Evolutionary conservation across 2,888 invertebrate genomes (phyloP).

Genomic region (Drosophila nr. medialis): DNA sequence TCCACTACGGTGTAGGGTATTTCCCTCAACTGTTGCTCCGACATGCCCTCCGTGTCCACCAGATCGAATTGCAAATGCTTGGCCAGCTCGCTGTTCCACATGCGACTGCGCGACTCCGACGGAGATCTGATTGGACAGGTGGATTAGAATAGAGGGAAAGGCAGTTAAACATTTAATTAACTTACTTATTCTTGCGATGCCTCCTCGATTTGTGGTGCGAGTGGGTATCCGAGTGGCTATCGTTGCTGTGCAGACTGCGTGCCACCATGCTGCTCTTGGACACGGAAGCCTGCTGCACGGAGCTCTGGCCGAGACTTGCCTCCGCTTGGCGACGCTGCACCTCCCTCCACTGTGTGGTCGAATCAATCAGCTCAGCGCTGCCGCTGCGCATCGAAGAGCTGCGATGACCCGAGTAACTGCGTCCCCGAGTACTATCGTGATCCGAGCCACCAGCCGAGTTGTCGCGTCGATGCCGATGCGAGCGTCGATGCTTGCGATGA

Average conservation of each 20-base stretch:
- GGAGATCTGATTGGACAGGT: constrained; percentile 86
- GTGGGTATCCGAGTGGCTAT: constrained; percentile 87
- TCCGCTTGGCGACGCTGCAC: constrained; percentile 91
- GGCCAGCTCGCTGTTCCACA: constrained; percentile 91
- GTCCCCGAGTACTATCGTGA: constrained; percentile 87
- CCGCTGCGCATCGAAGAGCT: constrained; percentile 84
- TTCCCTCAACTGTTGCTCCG: constrained; percentile 93
- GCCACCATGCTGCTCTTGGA: constrained; percentile 86
- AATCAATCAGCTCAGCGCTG: constrained; percentile 91
- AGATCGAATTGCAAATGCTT: constrained; percentile 95
- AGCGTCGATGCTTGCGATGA: constrained; percentile 90
- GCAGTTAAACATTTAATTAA: background rate
- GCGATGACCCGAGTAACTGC: constrained; percentile 84
- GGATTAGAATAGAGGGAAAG: background rate
- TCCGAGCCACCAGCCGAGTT: constrained; percentile 88
- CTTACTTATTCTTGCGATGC: constrained; percentile 88
- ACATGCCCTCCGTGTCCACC: constrained; percentile 95
- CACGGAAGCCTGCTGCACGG: constrained; percentile 90
- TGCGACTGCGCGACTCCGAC: constrained; percentile 89
- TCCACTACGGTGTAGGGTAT: constrained; percentile 96
- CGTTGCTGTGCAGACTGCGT: constrained; percentile 84
- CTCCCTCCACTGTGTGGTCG: constrained; percentile 95
- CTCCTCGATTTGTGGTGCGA: constrained; percentile 84
- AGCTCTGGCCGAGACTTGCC: constrained; percentile 85
- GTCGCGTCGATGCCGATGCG: constrained; percentile 89